Evolutionary conservation across 1,140 invertebrate species (phyloP).

Genomic region (Brachionus paranguensis): DNA sequence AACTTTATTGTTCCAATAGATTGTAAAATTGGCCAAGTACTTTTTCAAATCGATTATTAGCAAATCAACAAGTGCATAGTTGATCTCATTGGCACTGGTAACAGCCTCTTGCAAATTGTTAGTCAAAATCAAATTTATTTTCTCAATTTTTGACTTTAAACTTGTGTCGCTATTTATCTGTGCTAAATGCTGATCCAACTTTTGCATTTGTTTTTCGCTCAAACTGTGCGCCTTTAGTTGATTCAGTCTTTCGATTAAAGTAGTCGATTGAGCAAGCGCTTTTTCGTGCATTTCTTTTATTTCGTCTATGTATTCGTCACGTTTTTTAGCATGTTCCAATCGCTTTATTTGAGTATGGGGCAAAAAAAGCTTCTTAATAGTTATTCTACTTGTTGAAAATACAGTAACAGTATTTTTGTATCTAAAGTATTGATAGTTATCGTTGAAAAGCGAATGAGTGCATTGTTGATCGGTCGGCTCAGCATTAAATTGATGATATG

Average conservation of each 20-base stretch:
- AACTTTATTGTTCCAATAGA: conserved; percentile 5
- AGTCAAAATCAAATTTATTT: conserved; percentile 36
- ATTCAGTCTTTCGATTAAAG: conserved; percentile 1
- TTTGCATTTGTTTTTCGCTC: conserved; percentile 26
- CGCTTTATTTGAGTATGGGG: background rate
- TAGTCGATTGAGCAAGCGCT: background rate
- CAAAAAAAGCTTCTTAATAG: background rate
- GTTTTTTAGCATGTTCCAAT: background rate
- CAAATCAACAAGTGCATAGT: conserved; percentile 6
- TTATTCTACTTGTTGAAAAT: conserved; percentile 7
- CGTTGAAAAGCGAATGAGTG: conserved; percentile 77
- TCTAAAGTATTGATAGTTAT: conserved; percentile 81
- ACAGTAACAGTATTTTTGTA: conserved; percentile 38
- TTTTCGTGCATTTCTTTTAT: background rate
- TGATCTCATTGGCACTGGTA: background rate
- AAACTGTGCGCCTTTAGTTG: background rate
- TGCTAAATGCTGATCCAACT: background rate
- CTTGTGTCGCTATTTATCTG: background rate
- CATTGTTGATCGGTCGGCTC: conserved; percentile 60
- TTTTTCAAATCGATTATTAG: conserved; percentile 32
- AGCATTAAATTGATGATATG: conserved; percentile 64
- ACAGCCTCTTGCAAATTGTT: conserved; percentile 2
- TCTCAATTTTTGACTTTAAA: conserved; percentile 12
- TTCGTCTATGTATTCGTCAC: conserved; percentile 3
- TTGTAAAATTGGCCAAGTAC: background rate